These are phyloP conservation scores for Trichonephila clavata DNA, from an alignment of 1,140 invertebrate species.

Conservation along the genomic window DNA sequence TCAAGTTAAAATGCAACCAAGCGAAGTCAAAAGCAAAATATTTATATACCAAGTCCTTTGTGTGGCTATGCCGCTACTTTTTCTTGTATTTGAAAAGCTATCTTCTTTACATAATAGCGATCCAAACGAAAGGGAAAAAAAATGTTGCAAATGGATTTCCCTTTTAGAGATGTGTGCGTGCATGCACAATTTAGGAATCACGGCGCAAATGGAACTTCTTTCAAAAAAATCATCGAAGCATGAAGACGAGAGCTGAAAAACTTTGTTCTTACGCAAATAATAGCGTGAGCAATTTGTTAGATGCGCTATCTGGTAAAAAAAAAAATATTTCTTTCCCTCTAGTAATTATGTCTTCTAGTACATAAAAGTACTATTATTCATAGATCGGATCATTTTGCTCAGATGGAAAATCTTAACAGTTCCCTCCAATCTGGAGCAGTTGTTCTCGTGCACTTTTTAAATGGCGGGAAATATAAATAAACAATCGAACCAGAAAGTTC, in stretches of 20 bases:
- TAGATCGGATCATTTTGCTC: background rate
- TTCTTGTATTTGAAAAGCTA: background rate
- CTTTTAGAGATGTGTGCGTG: background rate
- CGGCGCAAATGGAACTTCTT: slow-evolving; percentile 36
- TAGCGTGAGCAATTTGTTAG: slow-evolving; percentile 28
- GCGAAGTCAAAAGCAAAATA: slow-evolving; percentile 22
- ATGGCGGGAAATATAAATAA: slow-evolving; percentile 34
- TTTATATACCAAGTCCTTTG: slow-evolving; percentile 25
- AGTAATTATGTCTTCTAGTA: slow-evolving; percentile 22
- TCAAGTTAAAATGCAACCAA: background rate
- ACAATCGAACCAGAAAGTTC: background rate
- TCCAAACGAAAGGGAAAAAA: background rate
- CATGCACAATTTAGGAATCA: background rate
- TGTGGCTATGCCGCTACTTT: background rate
- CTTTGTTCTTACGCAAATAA: slow-evolving; percentile 41
- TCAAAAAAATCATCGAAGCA: slow-evolving; percentile 27
- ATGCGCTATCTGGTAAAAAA: background rate
- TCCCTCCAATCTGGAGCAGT: background rate
- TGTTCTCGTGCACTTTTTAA: background rate
- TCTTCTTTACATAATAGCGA: slow-evolving; percentile 14
- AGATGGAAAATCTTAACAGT: background rate
- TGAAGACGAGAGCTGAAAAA: slow-evolving; percentile 13
- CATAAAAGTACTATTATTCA: background rate
- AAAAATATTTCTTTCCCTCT: background rate
- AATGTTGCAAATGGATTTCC: slow-evolving; percentile 35